These are phyloP conservation scores for Cephus pygmeus DNA, from an alignment of 2,888 invertebrate genomes.

Conservation along the genomic window DNA sequence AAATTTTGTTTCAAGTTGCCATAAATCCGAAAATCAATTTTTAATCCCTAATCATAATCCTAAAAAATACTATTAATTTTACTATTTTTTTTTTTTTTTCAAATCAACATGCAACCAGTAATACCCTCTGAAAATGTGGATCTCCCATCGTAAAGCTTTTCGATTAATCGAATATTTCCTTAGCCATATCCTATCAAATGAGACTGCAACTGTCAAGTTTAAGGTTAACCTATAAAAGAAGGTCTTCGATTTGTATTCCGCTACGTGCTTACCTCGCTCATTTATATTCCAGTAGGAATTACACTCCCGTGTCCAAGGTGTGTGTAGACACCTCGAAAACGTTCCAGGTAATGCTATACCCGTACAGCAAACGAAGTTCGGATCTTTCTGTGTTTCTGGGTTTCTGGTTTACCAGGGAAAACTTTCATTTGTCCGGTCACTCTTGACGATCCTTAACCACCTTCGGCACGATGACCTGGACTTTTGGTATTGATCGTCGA, in stretches of 20 bases:
- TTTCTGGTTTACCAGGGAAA: neutral
- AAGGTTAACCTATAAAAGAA: neutral
- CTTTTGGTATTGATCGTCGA: neutral
- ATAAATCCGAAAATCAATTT: neutral
- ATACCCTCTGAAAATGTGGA: neutral
- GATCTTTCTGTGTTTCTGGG: neutral
- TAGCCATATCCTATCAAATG: neutral
- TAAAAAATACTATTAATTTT: too few relatives aligned
- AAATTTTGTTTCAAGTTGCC: neutral
- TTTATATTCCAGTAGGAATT: neutral
- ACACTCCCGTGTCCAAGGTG: neutral
- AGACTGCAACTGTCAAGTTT: neutral
- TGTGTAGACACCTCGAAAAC: neutral
- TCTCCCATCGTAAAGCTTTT: neutral
- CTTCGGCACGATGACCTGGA: neutral
- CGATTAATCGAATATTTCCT: too few relatives aligned
- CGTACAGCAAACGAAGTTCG: neutral
- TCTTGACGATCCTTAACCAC: neutral
- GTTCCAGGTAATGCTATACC: neutral
- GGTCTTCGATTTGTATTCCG: slow-evolving; percentile 6
- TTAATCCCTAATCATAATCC: too few relatives aligned
- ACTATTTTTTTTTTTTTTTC: too few relatives aligned
- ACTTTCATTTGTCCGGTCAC: neutral
- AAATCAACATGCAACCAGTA: too few relatives aligned
- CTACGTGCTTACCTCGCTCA: neutral